Base-by-base conservation (phyloP, 2,797 vertebrate genomes). In the Sebastes taczanowskii region DNA sequence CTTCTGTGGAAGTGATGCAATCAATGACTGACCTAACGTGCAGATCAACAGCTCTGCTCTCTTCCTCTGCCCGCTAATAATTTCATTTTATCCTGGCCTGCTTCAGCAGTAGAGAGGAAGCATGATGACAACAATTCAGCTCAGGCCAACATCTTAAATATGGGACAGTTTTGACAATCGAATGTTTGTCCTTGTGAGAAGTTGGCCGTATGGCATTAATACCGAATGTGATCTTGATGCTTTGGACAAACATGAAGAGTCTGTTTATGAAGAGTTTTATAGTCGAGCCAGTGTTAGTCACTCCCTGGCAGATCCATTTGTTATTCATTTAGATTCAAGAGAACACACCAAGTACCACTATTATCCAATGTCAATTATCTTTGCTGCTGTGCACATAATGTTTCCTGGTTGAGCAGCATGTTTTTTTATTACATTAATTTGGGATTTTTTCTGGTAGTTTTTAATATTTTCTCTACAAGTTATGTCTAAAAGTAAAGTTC, bases 171-270 rank as follows among this genome's bases (percentile, higher is more conserved):
- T 61, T 85, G 63, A 82, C 42, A 85, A 25, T 74, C 25, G 59
- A 71, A 63, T 68, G 38, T 78, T 70, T 72, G 74, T 85, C 65
- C 58, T 74, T 56, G 38, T 14, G 38, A 70, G 68, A 74, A 9
- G 25, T 74, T 63, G 62, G 53, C 56, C 2, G n/a, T 74, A 80
- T 80, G 34, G 73, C 32, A 13, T 68, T 75, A 69, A 68, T 81
- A 72, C 62, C 6, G 4, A 71, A 49, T 77, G 74, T 84, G 76
- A 80, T 56, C 52, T 67, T 35, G 38, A 72, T 65, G 56, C 72
- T 73, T 87, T 90, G 80, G 85, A 86, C 65, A 84, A 77, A 83
- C 85, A 86, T 82, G 38, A 78, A 76, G 61, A 80, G 62, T 76
- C 3, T n/a, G 22, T 73, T 49, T 69, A 34, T 71, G 55, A 76